Conservation (phyloP, 2,113 vertebrate species). For the Caranx ignobilis region DNA sequence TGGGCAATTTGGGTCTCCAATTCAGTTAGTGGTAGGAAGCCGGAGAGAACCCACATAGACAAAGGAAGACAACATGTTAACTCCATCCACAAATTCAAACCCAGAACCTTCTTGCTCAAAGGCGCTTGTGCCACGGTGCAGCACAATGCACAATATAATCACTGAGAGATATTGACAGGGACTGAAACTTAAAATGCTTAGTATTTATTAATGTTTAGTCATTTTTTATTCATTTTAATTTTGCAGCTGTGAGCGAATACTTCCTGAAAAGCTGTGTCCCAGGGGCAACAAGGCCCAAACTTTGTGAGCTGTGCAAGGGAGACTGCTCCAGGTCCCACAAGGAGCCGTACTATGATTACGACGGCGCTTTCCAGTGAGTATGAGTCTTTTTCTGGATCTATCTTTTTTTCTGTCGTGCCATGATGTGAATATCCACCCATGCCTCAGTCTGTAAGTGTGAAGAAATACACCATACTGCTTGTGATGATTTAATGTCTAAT, state of each 20-base stretch:
- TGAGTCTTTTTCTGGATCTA: background rate
- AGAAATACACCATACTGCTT: background rate
- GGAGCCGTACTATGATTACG: slow-evolving; percentile 84
- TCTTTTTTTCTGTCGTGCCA: background rate
- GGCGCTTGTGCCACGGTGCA: too few species aligned
- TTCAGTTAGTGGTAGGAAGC: too few species aligned
- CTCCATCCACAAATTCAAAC: too few species aligned
- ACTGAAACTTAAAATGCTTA: too few species aligned
- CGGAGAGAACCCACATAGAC: too few species aligned
- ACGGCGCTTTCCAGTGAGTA: slow-evolving; percentile 88
- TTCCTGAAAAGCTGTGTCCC: slow-evolving; percentile 87
- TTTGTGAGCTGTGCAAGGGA: slow-evolving; percentile 84
- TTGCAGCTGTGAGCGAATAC: slow-evolving; percentile 82
- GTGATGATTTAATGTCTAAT: background rate
- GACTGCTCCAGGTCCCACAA: slow-evolving; percentile 81
- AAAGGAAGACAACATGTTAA: too few species aligned
- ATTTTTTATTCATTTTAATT: background rate
- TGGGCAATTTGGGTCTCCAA: too few species aligned
- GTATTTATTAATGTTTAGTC: too few species aligned
- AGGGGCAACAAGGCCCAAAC: slow-evolving; percentile 66
- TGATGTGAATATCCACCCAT: background rate
- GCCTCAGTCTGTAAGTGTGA: background rate
- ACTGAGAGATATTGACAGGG: too few species aligned
- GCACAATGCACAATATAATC: too few species aligned
- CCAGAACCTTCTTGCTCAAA: too few species aligned